A percentile compares a stretch with the other conserved stretches of the same genome.
Evolutionary conservation across 1,140 invertebrate genomes (phyloP).

Genomic region (Dendrolimus kikuchii): DNA sequence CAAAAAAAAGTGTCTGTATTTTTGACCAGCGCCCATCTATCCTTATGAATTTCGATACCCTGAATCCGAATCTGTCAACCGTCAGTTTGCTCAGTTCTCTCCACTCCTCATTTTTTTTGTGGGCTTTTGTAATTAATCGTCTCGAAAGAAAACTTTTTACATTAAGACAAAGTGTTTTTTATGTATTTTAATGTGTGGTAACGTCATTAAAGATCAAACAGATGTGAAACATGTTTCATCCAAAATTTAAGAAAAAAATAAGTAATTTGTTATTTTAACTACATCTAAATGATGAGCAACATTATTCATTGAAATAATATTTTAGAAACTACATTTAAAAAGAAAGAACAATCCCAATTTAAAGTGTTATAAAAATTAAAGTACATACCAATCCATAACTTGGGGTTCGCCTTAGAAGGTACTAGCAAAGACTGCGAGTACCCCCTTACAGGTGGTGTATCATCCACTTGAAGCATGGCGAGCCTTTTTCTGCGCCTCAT

Average conservation of each 20-base stretch:
- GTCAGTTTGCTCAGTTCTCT: too few species aligned
- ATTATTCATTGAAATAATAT: neutral
- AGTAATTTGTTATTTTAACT: constrained; percentile 3
- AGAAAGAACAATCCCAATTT: neutral
- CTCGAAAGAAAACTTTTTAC: too few species aligned
- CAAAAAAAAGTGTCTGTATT: too few species aligned
- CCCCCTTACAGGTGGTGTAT: constrained; percentile 74
- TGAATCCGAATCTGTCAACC: too few species aligned
- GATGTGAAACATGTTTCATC: too few species aligned
- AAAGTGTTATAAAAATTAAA: constrained; percentile 8
- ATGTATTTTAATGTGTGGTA: neutral
- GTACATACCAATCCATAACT: constrained; percentile 80
- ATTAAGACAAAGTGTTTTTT: too few species aligned
- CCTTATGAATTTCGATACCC: too few species aligned
- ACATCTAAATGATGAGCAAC: constrained; percentile 1
- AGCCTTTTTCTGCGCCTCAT: constrained; percentile 78
- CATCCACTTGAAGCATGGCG: constrained; percentile 80
- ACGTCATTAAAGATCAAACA: too few species aligned
- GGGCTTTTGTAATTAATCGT: too few species aligned
- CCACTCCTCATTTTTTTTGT: too few species aligned
- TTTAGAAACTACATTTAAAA: too few species aligned
- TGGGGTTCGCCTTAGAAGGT: constrained; percentile 82
- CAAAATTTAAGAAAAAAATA: constrained; percentile 1
- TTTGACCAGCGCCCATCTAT: too few species aligned
- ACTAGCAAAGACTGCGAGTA: constrained; percentile 77